Conservation (phyloP, 2,797 vertebrate species). For the Cetoscarus ocellatus region DNA sequence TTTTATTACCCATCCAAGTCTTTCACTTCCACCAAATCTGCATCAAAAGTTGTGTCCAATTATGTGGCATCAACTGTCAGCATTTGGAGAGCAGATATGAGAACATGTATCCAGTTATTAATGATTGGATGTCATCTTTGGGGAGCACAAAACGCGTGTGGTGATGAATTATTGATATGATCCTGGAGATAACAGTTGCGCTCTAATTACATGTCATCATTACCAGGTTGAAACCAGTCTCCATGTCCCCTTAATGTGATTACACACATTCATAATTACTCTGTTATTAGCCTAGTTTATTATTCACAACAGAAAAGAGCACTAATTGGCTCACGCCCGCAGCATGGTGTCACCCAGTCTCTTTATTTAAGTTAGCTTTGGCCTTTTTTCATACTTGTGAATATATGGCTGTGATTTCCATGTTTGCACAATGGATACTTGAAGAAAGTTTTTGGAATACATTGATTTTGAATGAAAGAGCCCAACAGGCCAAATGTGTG, state of each 20-base stretch:
- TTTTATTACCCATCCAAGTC: conserved; percentile 15
- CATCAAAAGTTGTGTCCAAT: conserved; percentile 50
- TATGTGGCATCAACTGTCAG: conserved; percentile 56
- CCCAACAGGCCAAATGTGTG: background rate
- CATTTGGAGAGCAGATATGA: conserved; percentile 53
- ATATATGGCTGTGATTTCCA: background rate
- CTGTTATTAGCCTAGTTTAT: conserved; percentile 75
- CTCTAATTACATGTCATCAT: conserved; percentile 81
- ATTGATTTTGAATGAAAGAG: background rate
- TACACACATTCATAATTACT: conserved; percentile 79
- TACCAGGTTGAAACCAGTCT: conserved; percentile 76
- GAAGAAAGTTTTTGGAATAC: background rate
- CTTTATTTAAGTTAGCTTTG: conserved; percentile 43
- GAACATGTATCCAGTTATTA: conserved; percentile 58
- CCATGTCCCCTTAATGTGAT: conserved; percentile 76
- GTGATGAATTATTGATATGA: conserved; percentile 81
- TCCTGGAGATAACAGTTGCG: conserved; percentile 73
- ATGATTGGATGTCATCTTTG: conserved; percentile 66
- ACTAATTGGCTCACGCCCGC: conserved; percentile 64
- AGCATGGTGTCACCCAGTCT: conserved; percentile 43
- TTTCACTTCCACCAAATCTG: conserved; percentile 21
- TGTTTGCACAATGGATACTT: conserved; percentile 18
- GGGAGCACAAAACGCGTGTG: conserved; percentile 58
- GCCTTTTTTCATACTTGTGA: background rate
- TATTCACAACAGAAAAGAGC: conserved; percentile 74